Evolutionary conservation across 2,888 invertebrate species (phyloP).

Genomic region (Anoncus sp.): DNA sequence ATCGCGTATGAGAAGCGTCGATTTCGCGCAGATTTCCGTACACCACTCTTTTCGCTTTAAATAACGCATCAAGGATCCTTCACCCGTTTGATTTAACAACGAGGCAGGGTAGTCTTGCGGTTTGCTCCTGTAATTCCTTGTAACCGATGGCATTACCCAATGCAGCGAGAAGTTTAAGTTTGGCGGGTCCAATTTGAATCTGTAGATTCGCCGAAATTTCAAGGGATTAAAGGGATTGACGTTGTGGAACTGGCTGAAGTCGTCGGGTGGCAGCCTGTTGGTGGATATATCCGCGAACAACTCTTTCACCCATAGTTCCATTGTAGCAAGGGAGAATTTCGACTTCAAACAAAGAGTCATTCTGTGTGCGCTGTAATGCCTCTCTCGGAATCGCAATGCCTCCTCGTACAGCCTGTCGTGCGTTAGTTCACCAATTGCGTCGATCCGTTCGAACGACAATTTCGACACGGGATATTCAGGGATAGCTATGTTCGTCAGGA

Average conservation of each 20-base stretch:
- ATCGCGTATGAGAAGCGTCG: no score
- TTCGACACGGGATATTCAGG: not conserved
- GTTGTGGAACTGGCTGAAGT: constrained; percentile 16
- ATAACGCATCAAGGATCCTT: constrained; percentile 24
- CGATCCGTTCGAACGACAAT: not conserved
- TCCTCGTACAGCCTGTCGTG: not conserved
- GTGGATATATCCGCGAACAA: constrained; percentile 13
- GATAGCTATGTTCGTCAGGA: no score
- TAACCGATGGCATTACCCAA: constrained; percentile 16
- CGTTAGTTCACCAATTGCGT: not conserved
- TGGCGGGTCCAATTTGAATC: constrained; percentile 6
- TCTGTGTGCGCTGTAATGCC: constrained; percentile 36
- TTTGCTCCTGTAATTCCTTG: constrained; percentile 10
- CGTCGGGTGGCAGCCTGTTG: constrained; percentile 22
- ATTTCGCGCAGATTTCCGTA: no score
- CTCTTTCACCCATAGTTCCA: constrained; percentile 13
- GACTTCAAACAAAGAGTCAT: constrained; percentile 18
- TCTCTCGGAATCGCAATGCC: constrained; percentile 1
- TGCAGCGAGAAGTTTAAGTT: not conserved
- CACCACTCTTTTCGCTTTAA: constrained; percentile 23
- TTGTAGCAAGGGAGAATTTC: constrained; percentile 15
- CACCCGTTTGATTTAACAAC: constrained; percentile 3
- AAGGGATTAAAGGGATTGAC: constrained; percentile 3
- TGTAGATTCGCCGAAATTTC: constrained; percentile 17
- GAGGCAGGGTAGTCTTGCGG: constrained; percentile 6